Base-by-base conservation (phyloP, 2,888 invertebrate genomes). In the Petrolisthes cinctipes region DNA sequence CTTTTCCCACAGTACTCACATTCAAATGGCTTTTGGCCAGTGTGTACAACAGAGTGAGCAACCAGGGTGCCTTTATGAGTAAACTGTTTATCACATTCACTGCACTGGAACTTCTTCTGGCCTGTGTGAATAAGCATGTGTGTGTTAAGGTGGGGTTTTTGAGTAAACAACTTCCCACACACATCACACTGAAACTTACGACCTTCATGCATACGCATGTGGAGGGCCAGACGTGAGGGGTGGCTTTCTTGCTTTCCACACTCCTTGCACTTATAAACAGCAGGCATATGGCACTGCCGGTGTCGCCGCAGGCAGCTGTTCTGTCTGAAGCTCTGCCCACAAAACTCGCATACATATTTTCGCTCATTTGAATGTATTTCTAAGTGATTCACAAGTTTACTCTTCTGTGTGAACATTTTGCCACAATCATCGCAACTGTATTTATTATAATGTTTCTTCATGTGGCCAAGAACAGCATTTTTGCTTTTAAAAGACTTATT, bases 131-230 rank as follows among this genome's bases (percentile, higher is more conserved):
- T 23, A n/a, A 78, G 37, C 85, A 85, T 85, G 37, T 85, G 85
- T 23, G 78, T 85, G 5, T 68, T 85, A 5, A 85, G 51, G 23
- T 79, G 78, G 4, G 85, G 66, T 53, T 85, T 85, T 54, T 79
- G 78, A 37, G 56, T 78, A 66, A 85, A 85, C 9, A 78, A 53
- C 53, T 85, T 85, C 61, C 85, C 85, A 85, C 85, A 85, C 5
- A 79, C 11, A 53, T 85, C 79, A 68, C 85, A 85, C 54, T 85
- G 82, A n/a, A 68, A 82, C 51, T 82, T 66, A 5, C 82, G 37
- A 51, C 66, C 82, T n/a, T 20, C 17, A 7, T 82, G 82, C n/a
- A 66, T 68, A 20, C 68, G 66, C 68, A 51, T 61, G 68, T 82
- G 82, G n/a, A 82, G n/a, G 5, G 82, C 82, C 37, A 82, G 56